phyloP scores from a whole-genome alignment of 2,888 invertebrate species.

The Drosophila eohydei region DNA sequence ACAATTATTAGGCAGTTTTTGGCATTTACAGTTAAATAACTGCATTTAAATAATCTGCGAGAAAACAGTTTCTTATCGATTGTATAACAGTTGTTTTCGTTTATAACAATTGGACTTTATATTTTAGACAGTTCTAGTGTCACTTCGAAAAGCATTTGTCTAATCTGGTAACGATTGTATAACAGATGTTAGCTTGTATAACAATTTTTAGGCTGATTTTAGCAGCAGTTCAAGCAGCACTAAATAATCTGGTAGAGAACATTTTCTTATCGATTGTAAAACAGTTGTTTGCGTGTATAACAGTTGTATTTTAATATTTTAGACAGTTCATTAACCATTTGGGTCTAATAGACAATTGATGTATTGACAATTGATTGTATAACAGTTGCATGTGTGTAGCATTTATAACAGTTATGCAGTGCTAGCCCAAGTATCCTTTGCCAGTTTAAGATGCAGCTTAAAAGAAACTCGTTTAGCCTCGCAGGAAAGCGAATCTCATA shows the following conservation, averaged over 20 bases:
- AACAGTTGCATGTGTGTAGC: not conserved
- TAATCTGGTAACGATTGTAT: not conserved
- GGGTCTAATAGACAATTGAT: too few relatives aligned
- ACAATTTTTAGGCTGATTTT: not conserved
- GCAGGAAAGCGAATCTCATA: not conserved
- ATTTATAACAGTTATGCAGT: not conserved
- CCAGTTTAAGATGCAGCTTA: not conserved
- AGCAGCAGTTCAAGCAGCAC: not conserved
- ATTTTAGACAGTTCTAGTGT: not conserved
- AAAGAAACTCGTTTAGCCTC: not conserved
- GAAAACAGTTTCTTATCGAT: not conserved
- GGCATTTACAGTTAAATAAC: not conserved
- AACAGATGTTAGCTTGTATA: not conserved
- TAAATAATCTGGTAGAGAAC: too few relatives aligned
- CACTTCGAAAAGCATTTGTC: not conserved
- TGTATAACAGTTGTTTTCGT: not conserved
- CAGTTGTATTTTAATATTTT: too few relatives aligned
- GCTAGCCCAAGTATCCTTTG: not conserved
- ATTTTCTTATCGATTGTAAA: not conserved
- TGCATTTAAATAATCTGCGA: too few relatives aligned
- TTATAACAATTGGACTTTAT: not conserved
- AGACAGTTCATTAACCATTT: too few relatives aligned
- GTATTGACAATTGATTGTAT: not conserved
- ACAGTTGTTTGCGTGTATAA: not conserved
- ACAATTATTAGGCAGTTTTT: not conserved